Conservation (phyloP, 2,797 vertebrate species). For the Myotis findleyi region DNA sequence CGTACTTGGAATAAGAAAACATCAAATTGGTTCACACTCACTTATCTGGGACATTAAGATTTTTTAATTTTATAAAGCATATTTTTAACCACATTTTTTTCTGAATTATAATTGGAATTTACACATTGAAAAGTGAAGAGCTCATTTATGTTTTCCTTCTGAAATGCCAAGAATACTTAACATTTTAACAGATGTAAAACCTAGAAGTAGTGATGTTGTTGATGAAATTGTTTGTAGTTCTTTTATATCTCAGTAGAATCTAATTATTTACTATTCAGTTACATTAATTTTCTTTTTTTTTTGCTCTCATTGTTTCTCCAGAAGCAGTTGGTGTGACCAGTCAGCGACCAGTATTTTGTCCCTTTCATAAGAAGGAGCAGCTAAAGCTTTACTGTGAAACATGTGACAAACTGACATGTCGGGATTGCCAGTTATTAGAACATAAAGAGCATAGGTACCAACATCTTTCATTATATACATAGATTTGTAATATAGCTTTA, state of each 20-base stretch:
- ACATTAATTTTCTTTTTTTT: slow-evolving; percentile 51
- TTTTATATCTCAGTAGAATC: not conserved
- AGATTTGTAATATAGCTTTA: not conserved
- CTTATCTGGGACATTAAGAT: not conserved
- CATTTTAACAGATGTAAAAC: slow-evolving; percentile 9
- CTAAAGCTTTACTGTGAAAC: slow-evolving; percentile 99
- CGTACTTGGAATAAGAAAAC: not conserved
- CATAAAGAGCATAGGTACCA: slow-evolving; percentile 99
- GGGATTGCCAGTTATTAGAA: slow-evolving; percentile 97
- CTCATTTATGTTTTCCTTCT: slow-evolving; percentile 22
- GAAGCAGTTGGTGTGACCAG: slow-evolving; percentile 94
- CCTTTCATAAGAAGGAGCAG: slow-evolving; percentile 98
- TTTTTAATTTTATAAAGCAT: slow-evolving; percentile 3
- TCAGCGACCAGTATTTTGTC: slow-evolving; percentile 97
- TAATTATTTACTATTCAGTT: not conserved
- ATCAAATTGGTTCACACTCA: not conserved
- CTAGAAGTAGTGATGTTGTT: not conserved
- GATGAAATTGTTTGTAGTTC: not conserved
- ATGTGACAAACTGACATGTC: slow-evolving; percentile 97
- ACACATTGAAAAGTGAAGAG: not conserved
- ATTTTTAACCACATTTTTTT: slow-evolving; percentile 39
- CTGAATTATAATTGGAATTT: slow-evolving; percentile 42
- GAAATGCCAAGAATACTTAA: slow-evolving; percentile 26
- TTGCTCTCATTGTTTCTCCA: slow-evolving; percentile 82
- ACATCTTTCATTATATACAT: not conserved